phyloP scores from a whole-genome alignment of 2,113 vertebrate genomes.

The Nanorana parkeri region DNA sequence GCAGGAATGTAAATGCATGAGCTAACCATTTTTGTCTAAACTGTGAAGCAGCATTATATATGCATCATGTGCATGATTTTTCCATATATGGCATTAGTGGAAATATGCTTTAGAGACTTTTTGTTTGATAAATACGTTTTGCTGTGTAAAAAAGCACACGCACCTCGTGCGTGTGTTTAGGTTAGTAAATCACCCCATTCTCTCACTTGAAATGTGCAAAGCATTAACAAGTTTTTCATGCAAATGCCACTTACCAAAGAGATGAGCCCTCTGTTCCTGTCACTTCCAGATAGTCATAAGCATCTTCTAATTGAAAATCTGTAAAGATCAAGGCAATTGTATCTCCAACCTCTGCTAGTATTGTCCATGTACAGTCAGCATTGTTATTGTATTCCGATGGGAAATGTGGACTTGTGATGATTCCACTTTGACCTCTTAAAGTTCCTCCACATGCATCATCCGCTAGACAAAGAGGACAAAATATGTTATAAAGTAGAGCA shows the following conservation, averaged over 20 bases:
- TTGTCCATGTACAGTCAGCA: slow-evolving; percentile 97
- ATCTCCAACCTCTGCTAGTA: slow-evolving; percentile 95
- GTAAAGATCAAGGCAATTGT: slow-evolving; percentile 96
- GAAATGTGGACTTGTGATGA: slow-evolving; percentile 95
- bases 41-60: too few species aligned
- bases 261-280: slow-evolving; percentile 94
- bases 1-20: too few species aligned
- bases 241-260: slow-evolving; percentile 84
- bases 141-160: too few species aligned
- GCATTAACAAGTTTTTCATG: not conserved
- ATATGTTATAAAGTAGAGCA: too few species aligned
- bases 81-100: too few species aligned
- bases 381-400: slow-evolving; percentile 94
- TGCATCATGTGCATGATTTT: too few species aligned
- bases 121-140: too few species aligned
- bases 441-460: slow-evolving; percentile 96
- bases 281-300: slow-evolving; percentile 94
- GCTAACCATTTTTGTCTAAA: too few species aligned
- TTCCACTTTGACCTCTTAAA: slow-evolving; percentile 91
- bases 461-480: slow-evolving; percentile 71
- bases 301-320: slow-evolving; percentile 96
- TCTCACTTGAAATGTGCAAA: too few species aligned
- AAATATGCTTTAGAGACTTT: too few species aligned
- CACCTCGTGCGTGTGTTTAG: too few species aligned
- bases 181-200: too few species aligned